Conservation (phyloP, 2,888 invertebrate genomes). For the Temnothorax rugatulus region DNA sequence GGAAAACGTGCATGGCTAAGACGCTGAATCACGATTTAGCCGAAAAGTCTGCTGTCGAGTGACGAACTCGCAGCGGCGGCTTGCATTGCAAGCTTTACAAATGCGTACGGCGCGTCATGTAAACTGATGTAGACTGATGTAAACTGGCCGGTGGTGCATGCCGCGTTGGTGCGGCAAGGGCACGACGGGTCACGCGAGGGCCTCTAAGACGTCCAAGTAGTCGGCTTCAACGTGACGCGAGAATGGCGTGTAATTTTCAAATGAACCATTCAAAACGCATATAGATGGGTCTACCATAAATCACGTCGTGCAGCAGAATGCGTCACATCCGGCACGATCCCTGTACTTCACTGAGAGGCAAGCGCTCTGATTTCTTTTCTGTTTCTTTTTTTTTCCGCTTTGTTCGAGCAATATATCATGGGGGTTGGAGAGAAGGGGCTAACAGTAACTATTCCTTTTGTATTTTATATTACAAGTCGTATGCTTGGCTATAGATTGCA, state of each 20-base stretch:
- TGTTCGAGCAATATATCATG: background rate
- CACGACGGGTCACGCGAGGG: conserved; percentile 71
- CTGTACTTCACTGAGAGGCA: conserved; percentile 23
- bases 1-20: conserved; percentile 9
- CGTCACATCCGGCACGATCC: conserved; percentile 60
- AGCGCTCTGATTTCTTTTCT: conserved; percentile 26
- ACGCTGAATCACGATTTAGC: conserved; percentile 66
- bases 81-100: conserved; percentile 17
- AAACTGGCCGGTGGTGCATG: conserved; percentile 63
- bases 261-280: conserved; percentile 68
- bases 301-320: conserved; percentile 39
- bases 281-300: conserved; percentile 56
- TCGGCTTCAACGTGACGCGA: conserved; percentile 67
- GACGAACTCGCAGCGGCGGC: conserved; percentile 38
- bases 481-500: background rate
- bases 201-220: conserved; percentile 67
- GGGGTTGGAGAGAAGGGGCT: too few species aligned
- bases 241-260: conserved; percentile 77
- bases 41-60: conserved; percentile 53
- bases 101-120: conserved; percentile 65
- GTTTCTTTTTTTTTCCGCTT: background rate
- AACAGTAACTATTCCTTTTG: background rate
- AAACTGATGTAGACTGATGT: conserved; percentile 71
- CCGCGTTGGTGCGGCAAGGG: conserved; percentile 21
- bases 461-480: background rate